Evolutionary conservation across 2,113 vertebrate species (phyloP), one percentile per base, ranked within the genome.

Genomic region (Oxygymnocypris stewartii): DNA sequence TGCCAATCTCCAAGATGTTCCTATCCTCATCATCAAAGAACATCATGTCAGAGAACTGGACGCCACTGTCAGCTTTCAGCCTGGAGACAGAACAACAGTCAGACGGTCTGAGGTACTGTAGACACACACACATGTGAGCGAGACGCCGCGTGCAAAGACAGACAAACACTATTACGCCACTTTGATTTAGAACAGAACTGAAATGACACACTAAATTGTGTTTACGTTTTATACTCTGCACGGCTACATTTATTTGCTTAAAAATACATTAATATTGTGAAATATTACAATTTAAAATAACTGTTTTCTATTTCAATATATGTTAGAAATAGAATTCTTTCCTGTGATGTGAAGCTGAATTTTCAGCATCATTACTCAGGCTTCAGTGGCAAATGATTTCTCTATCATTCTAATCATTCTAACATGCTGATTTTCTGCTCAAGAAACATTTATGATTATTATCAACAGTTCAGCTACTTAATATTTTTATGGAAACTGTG

Each of bases 1-100:
- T 85, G 85, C 92, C 87, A 88, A 95, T 89, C 0, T 95, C 94
- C 23, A 83, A 54, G 63, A 95, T 94, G 89, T 95, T 95, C 73
- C 94, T 89, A 11, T 59, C 88, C 77, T 96, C 95, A 6, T 95
- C 95, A 75, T 95, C 95, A 76, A 96, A 95, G 90, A 96, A 96
- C 83, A 95, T 90, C 94, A 95, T 95, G 82, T 95, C 90, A 31
- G 87, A 90, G 87, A 92, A 93, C 47, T 91, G 88, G 63, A 94
- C 44, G 25, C 92, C 90, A 5, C 90, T 94, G 88, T 93, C 92
- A 28, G 86, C 84, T 35, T 89, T 90, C 54, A 94, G 84, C 85
- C 94, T 94, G 87, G 13, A 84, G 20, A 86, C 2, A 88, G 77
- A 49, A 87, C 54, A 51, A 40, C 31, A 37, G 37, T 61, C 80